Conservation (phyloP, 2,113 vertebrate species). For the Brachionichthys hirsutus region DNA sequence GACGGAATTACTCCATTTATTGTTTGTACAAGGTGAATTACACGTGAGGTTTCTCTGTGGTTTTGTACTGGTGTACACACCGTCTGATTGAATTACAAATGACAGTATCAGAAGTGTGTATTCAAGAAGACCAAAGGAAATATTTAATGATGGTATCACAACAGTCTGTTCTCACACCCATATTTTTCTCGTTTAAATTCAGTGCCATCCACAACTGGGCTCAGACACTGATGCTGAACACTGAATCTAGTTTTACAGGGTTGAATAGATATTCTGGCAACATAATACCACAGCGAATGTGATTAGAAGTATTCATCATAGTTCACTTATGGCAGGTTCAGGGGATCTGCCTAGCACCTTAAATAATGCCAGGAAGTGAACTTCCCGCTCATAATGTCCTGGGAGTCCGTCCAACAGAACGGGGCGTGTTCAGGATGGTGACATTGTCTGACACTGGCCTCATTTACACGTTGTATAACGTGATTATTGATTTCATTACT, state of each 20-base stretch:
- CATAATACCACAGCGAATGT: not conserved
- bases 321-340: constrained; percentile 2
- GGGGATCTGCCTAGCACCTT: not conserved
- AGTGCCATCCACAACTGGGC: no score
- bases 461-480: constrained; percentile 54
- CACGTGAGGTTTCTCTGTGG: no score
- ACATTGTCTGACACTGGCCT: constrained; percentile 40
- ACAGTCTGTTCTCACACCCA: no score
- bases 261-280: not conserved
- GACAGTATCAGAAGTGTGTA: no score
- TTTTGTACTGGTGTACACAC: no score
- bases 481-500: constrained; percentile 63
- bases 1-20: not conserved
- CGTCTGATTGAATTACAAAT: no score
- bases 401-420: constrained; percentile 32
- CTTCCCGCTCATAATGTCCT: constrained; percentile 7
- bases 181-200: no score
- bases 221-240: constrained; percentile 6
- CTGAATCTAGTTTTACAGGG: constrained; percentile 2
- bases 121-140: no score
- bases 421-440: constrained; percentile 39
- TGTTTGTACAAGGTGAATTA: not conserved
- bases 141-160: no score
- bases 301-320: not conserved
- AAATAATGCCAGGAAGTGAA: not conserved